Evolutionary conservation across 2,797 vertebrate genomes (phyloP).

Genomic region (Sphaeramia orbicularis): DNA sequence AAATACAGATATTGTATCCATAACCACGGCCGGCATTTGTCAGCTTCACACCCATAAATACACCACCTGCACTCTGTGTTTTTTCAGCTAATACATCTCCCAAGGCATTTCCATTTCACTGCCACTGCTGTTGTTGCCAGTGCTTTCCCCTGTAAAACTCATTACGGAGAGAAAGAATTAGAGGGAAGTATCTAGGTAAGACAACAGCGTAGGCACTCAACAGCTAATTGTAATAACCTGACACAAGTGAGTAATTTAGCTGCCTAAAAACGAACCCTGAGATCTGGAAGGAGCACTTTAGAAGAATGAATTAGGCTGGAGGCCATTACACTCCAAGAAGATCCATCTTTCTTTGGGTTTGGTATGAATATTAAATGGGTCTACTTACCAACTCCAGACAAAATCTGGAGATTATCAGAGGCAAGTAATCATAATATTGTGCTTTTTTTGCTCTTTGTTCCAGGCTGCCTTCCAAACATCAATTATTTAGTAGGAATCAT

Average conservation of each 20-base stretch:
- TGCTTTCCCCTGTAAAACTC: constrained; percentile 74
- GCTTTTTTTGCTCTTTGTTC: constrained; percentile 56
- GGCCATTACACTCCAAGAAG: constrained; percentile 67
- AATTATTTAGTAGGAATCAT: constrained; percentile 76
- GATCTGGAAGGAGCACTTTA: constrained; percentile 75
- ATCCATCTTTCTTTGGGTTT: constrained; percentile 63
- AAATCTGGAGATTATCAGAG: constrained; percentile 53
- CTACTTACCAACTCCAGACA: constrained; percentile 39
- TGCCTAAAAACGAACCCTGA: constrained; percentile 72
- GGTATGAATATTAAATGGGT: constrained; percentile 71
- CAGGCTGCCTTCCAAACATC: constrained; percentile 45
- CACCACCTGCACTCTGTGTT: constrained; percentile 63
- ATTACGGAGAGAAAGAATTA: constrained; percentile 75
- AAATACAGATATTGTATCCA: constrained; percentile 63
- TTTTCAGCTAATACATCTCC: constrained; percentile 71
- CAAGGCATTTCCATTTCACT: constrained; percentile 72
- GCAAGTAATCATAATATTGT: constrained; percentile 58
- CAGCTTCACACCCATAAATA: constrained; percentile 66
- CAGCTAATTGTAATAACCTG: constrained; percentile 85
- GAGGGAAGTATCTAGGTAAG: constrained; percentile 70
- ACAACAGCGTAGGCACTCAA: constrained; percentile 70
- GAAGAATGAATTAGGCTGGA: constrained; percentile 73
- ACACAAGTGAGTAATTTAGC: constrained; percentile 84
- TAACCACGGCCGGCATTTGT: constrained; percentile 65
- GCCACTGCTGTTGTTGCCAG: constrained; percentile 53